phyloP scores from a whole-genome alignment of 2,888 invertebrate species.

The Epinotia nisella region DNA sequence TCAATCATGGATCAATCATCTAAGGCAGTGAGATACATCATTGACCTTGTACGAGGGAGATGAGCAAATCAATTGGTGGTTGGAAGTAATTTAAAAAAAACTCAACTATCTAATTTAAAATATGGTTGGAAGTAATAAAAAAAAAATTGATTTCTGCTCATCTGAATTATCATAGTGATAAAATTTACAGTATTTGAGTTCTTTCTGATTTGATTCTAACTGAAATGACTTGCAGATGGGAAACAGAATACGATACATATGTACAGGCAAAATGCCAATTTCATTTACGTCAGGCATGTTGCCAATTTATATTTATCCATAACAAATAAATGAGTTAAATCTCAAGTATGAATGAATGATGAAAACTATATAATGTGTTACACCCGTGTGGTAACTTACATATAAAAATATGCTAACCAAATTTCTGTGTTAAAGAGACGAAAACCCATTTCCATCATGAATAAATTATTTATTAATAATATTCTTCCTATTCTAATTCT shows the following conservation, averaged over 20 bases:
- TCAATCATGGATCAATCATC: not conserved
- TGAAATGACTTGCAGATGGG: conserved; percentile 16
- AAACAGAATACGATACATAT: conserved; percentile 19
- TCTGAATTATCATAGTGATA: not conserved
- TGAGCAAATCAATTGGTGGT: not conserved
- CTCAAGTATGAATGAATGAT: conserved; percentile 21
- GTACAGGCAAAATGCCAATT: conserved; percentile 60
- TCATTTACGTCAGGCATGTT: conserved; percentile 50
- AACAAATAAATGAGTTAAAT: conserved; percentile 44
- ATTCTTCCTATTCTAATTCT: no score
- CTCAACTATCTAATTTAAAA: no score
- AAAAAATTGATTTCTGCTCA: no score
- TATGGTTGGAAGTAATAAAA: no score
- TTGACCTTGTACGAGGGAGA: not conserved
- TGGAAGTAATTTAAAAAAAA: no score
- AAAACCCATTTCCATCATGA: no score
- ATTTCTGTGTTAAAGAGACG: no score
- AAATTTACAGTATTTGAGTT: not conserved
- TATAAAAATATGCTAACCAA: no score
- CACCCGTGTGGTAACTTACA: no score
- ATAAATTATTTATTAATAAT: no score
- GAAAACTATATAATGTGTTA: not conserved
- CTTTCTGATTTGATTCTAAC: not conserved
- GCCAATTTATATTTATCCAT: conserved; percentile 55
- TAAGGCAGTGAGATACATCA: not conserved